Evolutionary conservation across 2,888 invertebrate species (phyloP), one percentile per base, ranked within the genome.

Genomic region (Linnaemya tessellans): DNA sequence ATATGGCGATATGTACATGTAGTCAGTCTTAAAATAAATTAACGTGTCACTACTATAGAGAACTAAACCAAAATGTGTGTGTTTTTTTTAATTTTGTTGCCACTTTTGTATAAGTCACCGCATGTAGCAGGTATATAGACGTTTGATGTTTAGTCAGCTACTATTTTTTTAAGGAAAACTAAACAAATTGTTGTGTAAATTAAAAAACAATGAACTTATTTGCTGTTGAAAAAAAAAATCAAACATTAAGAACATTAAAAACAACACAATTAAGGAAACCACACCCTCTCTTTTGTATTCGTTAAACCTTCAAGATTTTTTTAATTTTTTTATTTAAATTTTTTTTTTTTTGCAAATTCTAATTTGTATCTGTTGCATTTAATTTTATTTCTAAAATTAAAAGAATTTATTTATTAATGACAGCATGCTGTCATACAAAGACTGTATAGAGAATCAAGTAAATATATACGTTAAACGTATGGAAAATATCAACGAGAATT

Each of bases 231-330:
- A 25, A 78, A 49, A 38, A 35, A 78, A 67, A 58, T 46, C 58
- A 56, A 78, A 38, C 49, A 77, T 67, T 8, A 15, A 56, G 46
- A 30, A n/a, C 43, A 62, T 41, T 41, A 35, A 79, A 1, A 51
- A 64, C 0, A 51, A 64, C 0, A 73, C 71, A 58, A 38, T 20
- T 38, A 73, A 65, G 80, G 80, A 80, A 80, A 68, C 80, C 80
- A 80, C 80, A 80, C 80, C 80, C 80, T 64, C 41, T 7, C n/a
- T 51, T 67, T 70, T 51, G 68, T 62, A 62, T 70, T 62, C 70
- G 64, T 22, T 38, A 79, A 79, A 70, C 41, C 54, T 77, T 77
- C 15, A 38, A 65, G 30, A 35, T 51, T 41, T 11, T 41, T 41
- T 41, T 41, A 10, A 41, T 41, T 41, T 41, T 41, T 41, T 41